Evolutionary conservation across 2,797 vertebrate species (phyloP).

Genomic region (Sebastiscus tertius): DNA sequence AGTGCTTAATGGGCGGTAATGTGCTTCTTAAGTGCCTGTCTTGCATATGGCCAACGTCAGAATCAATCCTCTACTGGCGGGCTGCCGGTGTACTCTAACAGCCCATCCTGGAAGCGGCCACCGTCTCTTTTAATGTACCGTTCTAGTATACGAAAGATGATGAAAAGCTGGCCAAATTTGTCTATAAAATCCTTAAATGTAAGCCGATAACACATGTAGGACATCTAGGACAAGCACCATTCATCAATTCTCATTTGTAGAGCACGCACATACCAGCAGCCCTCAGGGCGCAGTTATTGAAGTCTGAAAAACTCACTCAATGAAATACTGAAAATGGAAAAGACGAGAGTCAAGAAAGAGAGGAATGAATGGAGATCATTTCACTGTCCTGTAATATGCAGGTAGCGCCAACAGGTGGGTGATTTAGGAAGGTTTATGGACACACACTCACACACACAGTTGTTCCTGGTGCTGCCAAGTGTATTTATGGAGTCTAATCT

Average conservation of each 20-base stretch:
- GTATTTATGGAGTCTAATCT: slow-evolving; percentile 79
- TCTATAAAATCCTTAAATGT: slow-evolving; percentile 23
- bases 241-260: slow-evolving; percentile 67
- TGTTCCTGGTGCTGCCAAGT: slow-evolving; percentile 56
- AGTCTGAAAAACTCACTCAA: slow-evolving; percentile 35
- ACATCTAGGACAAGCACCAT: slow-evolving; percentile 36
- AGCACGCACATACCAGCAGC: slow-evolving; percentile 33
- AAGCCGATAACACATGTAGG: slow-evolving; percentile 39
- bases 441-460: slow-evolving; percentile 19
- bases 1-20: slow-evolving; percentile 80
- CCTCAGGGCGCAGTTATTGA: slow-evolving; percentile 40
- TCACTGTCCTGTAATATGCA: slow-evolving; percentile 23
- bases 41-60: slow-evolving; percentile 68
- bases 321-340: slow-evolving; percentile 36
- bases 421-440: slow-evolving; percentile 45
- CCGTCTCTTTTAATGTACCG: neutral
- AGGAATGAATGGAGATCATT: neutral
- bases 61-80: slow-evolving; percentile 74
- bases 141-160: neutral
- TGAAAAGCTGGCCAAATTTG: neutral
- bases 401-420: slow-evolving; percentile 52
- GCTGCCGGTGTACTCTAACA: slow-evolving; percentile 51
- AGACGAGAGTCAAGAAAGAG: slow-evolving; percentile 15
- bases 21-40: slow-evolving; percentile 76
- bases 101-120: slow-evolving; percentile 43